Base-by-base conservation (phyloP, 2,113 vertebrate genomes). In the Nicator chloris region DNA sequence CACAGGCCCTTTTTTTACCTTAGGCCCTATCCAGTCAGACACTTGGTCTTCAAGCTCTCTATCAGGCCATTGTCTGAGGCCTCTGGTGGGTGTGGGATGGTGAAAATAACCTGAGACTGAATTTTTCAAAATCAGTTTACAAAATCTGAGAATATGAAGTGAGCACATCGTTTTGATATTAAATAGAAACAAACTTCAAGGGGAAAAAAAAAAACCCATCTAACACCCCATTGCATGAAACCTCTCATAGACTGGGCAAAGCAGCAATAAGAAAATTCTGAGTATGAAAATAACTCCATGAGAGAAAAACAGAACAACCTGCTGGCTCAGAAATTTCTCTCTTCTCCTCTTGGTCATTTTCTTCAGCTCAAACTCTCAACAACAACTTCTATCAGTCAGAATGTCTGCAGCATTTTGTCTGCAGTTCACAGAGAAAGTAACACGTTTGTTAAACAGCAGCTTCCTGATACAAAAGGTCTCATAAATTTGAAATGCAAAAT, bases 401-500 rank as follows among this genome's bases (percentile, higher is more conserved):
- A 73, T 26, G 57, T 86, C 68, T 64, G 89, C 14, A 84, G 44
- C 20, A 31, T 86, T 90, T 88, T 40, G 59, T 64, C 72, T 79
- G 53, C 76, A 91, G 51, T 33, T 27, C 79, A 93, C 54, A 68
- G 51, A 88, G 51, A 65, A 88, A 78, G 24, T 11, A 70, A 92
- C 77, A 49, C 20, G 37, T 91, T 59, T 81, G 42, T 83, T 89
- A 87, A 87, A 91, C 53, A 76, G 51, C 77, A 78, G 60, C 24
- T 87, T 91, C 49, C 57, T 81, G 44, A 53, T 87, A 84, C 26
- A 92, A 95, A 95, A 76, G 71, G 47, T n/a, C 57, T 84, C 72
- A 75, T 75, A 53, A 71, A 91, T 91, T 39, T 82, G 81, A 92
- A 91, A 93, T 89, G 80, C 56, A 91, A 64, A 95, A 35, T 61